phyloP scores from a whole-genome alignment of 2,113 vertebrate genomes.

The Glaucidium brasilianum region DNA sequence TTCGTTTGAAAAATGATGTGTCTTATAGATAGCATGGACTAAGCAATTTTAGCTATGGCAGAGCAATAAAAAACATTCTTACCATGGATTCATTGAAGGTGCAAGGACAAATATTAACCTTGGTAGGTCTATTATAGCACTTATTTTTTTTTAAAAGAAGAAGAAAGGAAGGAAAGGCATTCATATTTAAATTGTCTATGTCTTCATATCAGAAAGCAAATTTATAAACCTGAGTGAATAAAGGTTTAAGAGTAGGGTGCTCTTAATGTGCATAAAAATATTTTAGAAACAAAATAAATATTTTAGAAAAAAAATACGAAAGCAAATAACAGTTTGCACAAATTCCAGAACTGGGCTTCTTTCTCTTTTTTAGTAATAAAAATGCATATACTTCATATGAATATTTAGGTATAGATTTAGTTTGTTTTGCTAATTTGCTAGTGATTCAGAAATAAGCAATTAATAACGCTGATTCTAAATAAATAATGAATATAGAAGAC shows the following conservation, averaged over 20 bases:
- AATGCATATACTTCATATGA: not conserved
- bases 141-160: conserved; percentile 68
- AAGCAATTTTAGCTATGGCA: conserved; percentile 74
- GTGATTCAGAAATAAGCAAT: not conserved
- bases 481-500: not conserved
- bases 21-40: conserved; percentile 63
- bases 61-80: conserved; percentile 74
- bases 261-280: conserved; percentile 33
- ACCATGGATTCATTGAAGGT: conserved; percentile 65
- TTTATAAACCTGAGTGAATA: conserved; percentile 42
- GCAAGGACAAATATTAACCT: conserved; percentile 77
- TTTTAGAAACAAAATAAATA: conserved; percentile 28
- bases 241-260: conserved; percentile 42
- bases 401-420: not conserved
- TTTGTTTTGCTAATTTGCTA: not conserved
- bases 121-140: conserved; percentile 66
- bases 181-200: conserved; percentile 63
- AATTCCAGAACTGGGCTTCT: not conserved
- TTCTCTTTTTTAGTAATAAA: not conserved
- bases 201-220: conserved; percentile 30
- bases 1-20: conserved; percentile 73
- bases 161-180: conserved; percentile 46
- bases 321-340: not conserved
- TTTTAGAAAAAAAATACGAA: conserved; percentile 5
- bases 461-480: not conserved